phyloP scores from a whole-genome alignment of 1,140 invertebrate species.

The Harlomillsia oculata region DNA sequence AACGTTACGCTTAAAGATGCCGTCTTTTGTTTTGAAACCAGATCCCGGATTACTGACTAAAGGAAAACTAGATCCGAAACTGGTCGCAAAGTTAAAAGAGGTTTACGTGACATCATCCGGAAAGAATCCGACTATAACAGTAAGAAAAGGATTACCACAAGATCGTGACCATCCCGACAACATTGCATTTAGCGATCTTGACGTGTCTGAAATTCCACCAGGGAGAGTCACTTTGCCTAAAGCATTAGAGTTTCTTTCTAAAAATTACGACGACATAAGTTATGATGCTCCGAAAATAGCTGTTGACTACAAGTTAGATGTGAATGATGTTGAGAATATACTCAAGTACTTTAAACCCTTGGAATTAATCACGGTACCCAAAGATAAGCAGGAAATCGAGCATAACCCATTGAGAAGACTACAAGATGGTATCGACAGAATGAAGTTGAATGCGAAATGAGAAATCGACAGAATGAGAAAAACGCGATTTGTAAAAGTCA shows the following conservation, averaged over 20 bases:
- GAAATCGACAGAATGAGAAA: no score
- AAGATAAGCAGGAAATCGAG: background rate
- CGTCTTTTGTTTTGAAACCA: background rate
- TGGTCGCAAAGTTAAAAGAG: slow-evolving; percentile 15
- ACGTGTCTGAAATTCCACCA: slow-evolving; percentile 36
- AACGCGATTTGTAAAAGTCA: no score
- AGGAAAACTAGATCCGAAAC: slow-evolving; percentile 2
- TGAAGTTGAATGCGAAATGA: no score
- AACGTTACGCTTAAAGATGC: background rate
- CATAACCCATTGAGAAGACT: background rate
- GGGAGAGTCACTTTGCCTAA: slow-evolving; percentile 42
- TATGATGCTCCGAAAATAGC: slow-evolving; percentile 51
- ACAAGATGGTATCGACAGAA: background rate
- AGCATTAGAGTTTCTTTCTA: slow-evolving; percentile 48
- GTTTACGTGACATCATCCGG: slow-evolving; percentile 24
- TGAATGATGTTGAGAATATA: slow-evolving; percentile 14
- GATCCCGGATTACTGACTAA: slow-evolving; percentile 22
- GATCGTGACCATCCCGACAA: slow-evolving; percentile 38
- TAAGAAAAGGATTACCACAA: slow-evolving; percentile 41
- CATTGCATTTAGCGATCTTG: slow-evolving; percentile 40
- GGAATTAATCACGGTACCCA: background rate
- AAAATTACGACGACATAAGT: slow-evolving; percentile 51
- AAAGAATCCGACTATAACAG: slow-evolving; percentile 20
- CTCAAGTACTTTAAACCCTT: slow-evolving; percentile 19
- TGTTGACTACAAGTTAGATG: slow-evolving; percentile 53